Percentiles rank a stretch among this genome's conserved stretches.
phyloP scores from a whole-genome alignment of 30 jellyfish, hydroid and myxozoan genomes.

The Aurelia aurita complex sp. Pacific region DNA sequence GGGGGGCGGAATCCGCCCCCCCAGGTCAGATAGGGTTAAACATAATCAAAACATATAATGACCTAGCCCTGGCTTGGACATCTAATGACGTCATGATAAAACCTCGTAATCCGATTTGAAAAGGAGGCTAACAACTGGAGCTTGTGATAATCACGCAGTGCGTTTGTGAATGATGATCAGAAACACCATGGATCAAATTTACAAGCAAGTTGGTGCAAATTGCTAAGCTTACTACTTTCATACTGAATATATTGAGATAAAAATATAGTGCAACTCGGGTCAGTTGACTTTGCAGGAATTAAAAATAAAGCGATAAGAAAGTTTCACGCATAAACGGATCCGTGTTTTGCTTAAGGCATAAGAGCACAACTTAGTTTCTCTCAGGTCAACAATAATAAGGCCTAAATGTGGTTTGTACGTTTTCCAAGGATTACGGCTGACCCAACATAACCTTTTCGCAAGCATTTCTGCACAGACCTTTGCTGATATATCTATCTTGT shows the following conservation, averaged over 20 bases:
- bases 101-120: slow-evolving; percentile 8
- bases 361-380: slow-evolving; percentile 1
- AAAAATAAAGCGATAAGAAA: slow-evolving; percentile 18
- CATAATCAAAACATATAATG: not conserved
- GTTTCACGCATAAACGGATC: slow-evolving; percentile 29
- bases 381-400: slow-evolving; percentile 33
- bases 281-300: slow-evolving; percentile 52
- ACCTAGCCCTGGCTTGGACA: not conserved
- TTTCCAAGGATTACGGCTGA: not conserved
- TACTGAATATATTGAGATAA: not conserved
- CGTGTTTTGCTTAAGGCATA: slow-evolving; percentile 19
- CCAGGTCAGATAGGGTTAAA: not conserved
- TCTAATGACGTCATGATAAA: not conserved
- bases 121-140: slow-evolving; percentile 10
- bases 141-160: not conserved
- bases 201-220: slow-evolving; percentile 7
- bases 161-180: slow-evolving; percentile 1
- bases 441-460: no score
- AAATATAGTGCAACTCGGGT: slow-evolving; percentile 31
- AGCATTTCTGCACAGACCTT: no score
- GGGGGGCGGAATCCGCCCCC: no score
- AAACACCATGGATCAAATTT: not conserved
- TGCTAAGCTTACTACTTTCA: slow-evolving; percentile 9
- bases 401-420: slow-evolving; percentile 5
- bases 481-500: no score